Evolutionary conservation across 2,113 vertebrate species (phyloP).

Genomic region (Ciconia stormi): DNA sequence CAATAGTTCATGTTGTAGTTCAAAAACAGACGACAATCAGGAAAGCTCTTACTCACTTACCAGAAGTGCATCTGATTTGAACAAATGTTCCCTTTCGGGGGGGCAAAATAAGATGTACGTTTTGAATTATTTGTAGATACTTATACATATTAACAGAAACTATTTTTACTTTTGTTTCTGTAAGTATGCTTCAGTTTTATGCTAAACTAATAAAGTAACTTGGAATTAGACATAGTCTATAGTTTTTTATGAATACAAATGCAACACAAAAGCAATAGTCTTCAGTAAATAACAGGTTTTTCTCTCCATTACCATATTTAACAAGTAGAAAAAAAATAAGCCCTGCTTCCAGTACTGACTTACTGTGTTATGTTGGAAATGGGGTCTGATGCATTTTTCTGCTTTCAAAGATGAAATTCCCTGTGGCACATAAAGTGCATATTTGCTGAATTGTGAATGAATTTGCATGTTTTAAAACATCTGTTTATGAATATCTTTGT

Average conservation of each 20-base stretch:
- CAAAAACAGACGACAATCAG: background rate
- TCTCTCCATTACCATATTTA: conserved; percentile 31
- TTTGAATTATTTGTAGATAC: background rate
- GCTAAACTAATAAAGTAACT: background rate
- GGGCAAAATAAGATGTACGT: background rate
- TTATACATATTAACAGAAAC: background rate
- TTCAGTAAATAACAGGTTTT: conserved; percentile 30
- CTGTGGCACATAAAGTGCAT: background rate
- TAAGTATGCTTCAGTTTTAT: background rate
- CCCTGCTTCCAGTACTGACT: background rate
- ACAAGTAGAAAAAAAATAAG: background rate
- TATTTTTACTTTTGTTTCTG: background rate
- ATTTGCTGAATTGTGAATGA: conserved; percentile 13
- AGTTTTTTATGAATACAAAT: conserved; percentile 18
- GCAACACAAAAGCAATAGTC: background rate
- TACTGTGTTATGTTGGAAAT: background rate
- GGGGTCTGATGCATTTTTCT: conserved; percentile 24
- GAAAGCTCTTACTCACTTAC: background rate
- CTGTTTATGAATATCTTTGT: conserved; percentile 62
- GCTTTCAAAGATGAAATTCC: conserved; percentile 37
- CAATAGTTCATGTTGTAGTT: background rate
- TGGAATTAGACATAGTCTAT: background rate
- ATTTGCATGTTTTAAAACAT: conserved; percentile 64
- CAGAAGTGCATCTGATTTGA: background rate
- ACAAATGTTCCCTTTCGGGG: background rate